These are phyloP conservation scores for Drosophila parabipectinata DNA, from an alignment of 1,140 invertebrate genomes.

Conservation along the genomic window DNA sequence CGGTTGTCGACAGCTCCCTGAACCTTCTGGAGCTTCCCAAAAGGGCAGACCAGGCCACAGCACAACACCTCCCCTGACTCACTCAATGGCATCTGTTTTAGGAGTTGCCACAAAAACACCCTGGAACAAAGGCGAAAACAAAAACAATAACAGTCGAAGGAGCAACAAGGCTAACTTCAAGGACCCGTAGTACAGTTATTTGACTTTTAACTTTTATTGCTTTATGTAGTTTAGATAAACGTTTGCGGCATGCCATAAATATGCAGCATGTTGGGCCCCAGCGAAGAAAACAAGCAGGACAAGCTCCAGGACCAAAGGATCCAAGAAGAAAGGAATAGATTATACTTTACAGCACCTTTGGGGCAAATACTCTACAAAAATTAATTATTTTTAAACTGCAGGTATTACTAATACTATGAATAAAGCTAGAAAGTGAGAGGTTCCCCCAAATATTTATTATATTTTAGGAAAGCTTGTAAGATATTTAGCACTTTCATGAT, in stretches of 20 bases:
- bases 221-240: constrained; percentile 82
- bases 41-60: constrained; percentile 36
- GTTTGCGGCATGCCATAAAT: constrained; percentile 81
- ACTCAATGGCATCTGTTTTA: constrained; percentile 37
- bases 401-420: too few relatives aligned
- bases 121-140: constrained; percentile 40
- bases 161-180: constrained; percentile 52
- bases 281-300: constrained; percentile 28
- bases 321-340: constrained; percentile 19
- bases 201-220: constrained; percentile 82
- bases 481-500: too few relatives aligned
- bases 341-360: neutral
- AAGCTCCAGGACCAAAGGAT: constrained; percentile 47
- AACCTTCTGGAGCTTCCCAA: constrained; percentile 24
- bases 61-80: neutral
- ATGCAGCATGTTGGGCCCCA: constrained; percentile 53
- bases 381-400: too few relatives aligned
- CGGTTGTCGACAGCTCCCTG: constrained; percentile 33
- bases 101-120: constrained; percentile 48
- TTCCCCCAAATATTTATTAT: too few relatives aligned
- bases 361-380: too few relatives aligned
- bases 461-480: too few relatives aligned
- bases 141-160: constrained; percentile 47
- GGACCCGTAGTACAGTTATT: constrained; percentile 67
- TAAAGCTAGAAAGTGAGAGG: too few relatives aligned